Percentiles rank a stretch among this genome's conserved stretches.
These are phyloP conservation scores for Hassar affinis DNA, from an alignment of 2,113 vertebrate species.

Conservation along the genomic window DNA sequence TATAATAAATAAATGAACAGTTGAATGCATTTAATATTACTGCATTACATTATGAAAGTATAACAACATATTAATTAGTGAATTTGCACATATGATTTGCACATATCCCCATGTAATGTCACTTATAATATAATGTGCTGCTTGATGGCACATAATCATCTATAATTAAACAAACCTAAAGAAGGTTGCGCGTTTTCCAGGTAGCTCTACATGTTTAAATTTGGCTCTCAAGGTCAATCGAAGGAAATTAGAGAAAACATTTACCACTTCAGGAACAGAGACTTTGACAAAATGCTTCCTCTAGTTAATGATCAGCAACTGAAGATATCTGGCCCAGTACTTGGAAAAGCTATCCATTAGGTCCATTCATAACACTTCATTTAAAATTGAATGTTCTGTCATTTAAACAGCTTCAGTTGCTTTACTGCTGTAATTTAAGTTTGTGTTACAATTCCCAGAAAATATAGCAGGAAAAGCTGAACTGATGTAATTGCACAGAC, in stretches of 20 bases:
- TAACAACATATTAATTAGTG: not conserved
- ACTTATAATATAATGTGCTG: not conserved
- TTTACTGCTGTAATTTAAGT: not conserved
- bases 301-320: not conserved
- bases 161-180: not conserved
- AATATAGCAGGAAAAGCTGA: no score
- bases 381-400: not conserved
- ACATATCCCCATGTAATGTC: no score
- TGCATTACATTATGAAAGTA: not conserved
- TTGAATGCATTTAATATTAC: not conserved
- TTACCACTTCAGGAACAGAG: slow-evolving; percentile 1
- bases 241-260: slow-evolving; percentile 14
- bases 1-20: not conserved
- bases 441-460: not conserved
- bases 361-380: not conserved
- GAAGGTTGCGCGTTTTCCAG: not conserved
- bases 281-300: not conserved
- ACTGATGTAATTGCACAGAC: no score
- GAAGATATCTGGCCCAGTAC: not conserved
- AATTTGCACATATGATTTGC: not conserved
- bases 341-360: not conserved
- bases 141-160: not conserved
- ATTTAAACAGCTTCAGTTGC: not conserved
- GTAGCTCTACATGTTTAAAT: not conserved
- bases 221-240: not conserved